These are phyloP conservation scores for Melipona beecheii DNA, from an alignment of 2,888 invertebrate genomes.

Conservation along the genomic window DNA sequence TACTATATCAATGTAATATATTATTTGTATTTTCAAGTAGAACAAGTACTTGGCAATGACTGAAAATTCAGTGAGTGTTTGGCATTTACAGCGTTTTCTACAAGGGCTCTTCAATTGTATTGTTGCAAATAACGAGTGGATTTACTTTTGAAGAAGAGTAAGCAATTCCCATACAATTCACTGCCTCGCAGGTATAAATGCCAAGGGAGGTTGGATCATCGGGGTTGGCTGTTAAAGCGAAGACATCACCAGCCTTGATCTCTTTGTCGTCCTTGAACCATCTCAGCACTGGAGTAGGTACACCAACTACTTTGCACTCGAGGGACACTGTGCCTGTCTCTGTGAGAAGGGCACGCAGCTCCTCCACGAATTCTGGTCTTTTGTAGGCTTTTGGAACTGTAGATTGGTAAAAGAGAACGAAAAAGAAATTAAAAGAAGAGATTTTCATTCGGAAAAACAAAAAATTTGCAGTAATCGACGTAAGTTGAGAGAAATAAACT, in stretches of 20 bases:
- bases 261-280: slow-evolving; percentile 94
- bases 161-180: slow-evolving; percentile 94
- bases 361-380: slow-evolving; percentile 94
- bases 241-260: slow-evolving; percentile 95
- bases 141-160: slow-evolving; percentile 90
- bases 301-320: slow-evolving; percentile 96
- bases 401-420: neutral
- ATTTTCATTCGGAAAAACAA: neutral
- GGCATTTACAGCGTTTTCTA: too few relatives aligned
- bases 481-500: neutral
- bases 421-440: neutral
- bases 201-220: slow-evolving; percentile 94
- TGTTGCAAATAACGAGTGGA: too few relatives aligned
- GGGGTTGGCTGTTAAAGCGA: slow-evolving; percentile 93
- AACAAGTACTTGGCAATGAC: too few relatives aligned
- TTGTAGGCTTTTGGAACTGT: slow-evolving; percentile 95
- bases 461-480: neutral
- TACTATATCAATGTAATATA: too few relatives aligned
- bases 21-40: too few relatives aligned
- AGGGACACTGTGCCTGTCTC: slow-evolving; percentile 95
- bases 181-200: slow-evolving; percentile 94
- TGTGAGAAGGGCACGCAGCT: slow-evolving; percentile 92
- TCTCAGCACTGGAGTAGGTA: slow-evolving; percentile 91
- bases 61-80: too few relatives aligned
- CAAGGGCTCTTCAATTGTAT: too few relatives aligned